These are phyloP conservation scores for Gavia stellata DNA, from an alignment of 2,113 vertebrate genomes.

Conservation along the genomic window DNA sequence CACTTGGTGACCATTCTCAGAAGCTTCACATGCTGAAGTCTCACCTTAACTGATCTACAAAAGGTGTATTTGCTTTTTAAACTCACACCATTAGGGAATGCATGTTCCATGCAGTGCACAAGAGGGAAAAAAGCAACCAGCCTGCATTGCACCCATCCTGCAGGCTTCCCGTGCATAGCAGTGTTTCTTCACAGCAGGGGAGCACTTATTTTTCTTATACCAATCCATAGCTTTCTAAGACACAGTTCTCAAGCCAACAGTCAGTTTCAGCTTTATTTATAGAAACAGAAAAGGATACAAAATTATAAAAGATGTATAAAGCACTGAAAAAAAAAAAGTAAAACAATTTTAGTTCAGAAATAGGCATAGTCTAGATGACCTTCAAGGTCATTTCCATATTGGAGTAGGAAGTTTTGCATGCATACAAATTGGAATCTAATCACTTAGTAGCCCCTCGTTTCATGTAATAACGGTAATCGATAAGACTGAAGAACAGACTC, in stretches of 20 bases:
- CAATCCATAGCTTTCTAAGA: background rate
- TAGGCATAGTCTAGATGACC: background rate
- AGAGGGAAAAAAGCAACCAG: background rate
- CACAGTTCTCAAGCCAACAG: background rate
- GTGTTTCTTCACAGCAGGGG: background rate
- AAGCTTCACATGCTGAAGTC: background rate
- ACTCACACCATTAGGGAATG: background rate
- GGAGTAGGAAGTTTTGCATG: background rate
- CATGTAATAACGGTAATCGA: background rate
- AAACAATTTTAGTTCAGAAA: background rate
- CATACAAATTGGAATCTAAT: background rate
- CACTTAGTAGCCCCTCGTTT: background rate
- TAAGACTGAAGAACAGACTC: background rate
- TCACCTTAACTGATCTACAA: background rate
- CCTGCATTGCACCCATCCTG: background rate
- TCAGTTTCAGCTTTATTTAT: constrained; percentile 32
- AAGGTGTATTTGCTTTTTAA: background rate
- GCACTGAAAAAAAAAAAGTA: background rate
- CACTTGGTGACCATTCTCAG: background rate
- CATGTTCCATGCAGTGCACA: background rate
- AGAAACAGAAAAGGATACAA: constrained; percentile 2
- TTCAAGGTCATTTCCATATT: background rate
- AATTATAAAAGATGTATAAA: background rate
- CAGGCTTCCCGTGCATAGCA: accelerated
- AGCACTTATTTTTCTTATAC: background rate